These are phyloP conservation scores for Scelioninae gen. 1 DNA, from an alignment of 2,888 invertebrate species.

Conservation along the genomic window DNA sequence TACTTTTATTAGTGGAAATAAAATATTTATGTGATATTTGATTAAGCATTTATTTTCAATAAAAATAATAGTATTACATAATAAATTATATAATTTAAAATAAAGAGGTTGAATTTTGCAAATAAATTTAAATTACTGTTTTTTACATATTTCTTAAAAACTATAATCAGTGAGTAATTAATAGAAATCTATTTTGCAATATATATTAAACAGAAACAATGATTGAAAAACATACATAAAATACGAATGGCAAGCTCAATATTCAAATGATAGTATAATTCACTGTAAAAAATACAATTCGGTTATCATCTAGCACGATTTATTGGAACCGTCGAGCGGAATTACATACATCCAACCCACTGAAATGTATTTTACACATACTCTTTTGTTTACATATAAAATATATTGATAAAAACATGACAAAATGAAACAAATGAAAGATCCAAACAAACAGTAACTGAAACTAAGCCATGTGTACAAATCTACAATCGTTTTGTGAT, in stretches of 20 bases:
- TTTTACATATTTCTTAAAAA: no score
- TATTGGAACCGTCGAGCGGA: conserved; percentile 37
- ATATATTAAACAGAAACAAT: no score
- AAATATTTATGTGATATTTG: no score
- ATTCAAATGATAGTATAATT: conserved; percentile 54
- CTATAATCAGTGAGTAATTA: no score
- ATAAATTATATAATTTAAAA: no score
- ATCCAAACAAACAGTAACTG: conserved; percentile 22
- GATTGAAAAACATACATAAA: conserved; percentile 1
- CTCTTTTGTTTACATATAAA: conserved; percentile 28
- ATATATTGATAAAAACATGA: conserved; percentile 35
- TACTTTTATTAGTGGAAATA: no score
- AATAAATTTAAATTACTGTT: no score
- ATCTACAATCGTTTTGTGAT: conserved; percentile 47
- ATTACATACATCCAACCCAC: conserved; percentile 55
- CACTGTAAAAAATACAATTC: conserved; percentile 63
- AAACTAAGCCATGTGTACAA: conserved; percentile 39
- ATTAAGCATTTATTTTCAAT: no score
- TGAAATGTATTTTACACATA: conserved; percentile 38
- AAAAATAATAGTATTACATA: no score
- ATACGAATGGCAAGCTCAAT: conserved; percentile 11
- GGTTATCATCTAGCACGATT: conserved; percentile 37
- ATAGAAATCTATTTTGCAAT: no score
- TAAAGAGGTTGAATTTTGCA: no score
- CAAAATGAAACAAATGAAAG: conserved; percentile 12